phyloP scores from a whole-genome alignment of 2,888 invertebrate genomes.

The Caenorhabditis wallacei region DNA sequence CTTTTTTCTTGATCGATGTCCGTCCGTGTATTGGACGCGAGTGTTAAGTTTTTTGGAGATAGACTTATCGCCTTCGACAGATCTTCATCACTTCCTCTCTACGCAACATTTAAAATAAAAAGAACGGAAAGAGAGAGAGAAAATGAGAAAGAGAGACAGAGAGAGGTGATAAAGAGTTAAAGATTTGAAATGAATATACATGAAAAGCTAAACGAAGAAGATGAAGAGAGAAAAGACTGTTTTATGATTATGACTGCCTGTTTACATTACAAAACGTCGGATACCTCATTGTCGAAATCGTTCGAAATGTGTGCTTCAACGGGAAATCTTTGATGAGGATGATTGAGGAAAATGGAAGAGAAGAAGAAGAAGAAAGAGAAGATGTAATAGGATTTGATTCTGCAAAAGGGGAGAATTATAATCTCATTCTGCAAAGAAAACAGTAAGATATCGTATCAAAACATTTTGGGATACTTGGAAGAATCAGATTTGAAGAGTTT shows the following conservation, averaged over 20 bases:
- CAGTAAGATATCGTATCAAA: slow-evolving; percentile 12
- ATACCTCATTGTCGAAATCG: slow-evolving; percentile 50
- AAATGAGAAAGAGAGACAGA: background rate
- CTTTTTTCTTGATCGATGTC: slow-evolving; percentile 17
- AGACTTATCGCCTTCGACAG: slow-evolving; percentile 28
- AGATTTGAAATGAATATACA: slow-evolving; percentile 4
- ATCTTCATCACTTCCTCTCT: slow-evolving; percentile 24
- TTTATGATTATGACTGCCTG: slow-evolving; percentile 60
- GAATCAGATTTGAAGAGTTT: too few species aligned
- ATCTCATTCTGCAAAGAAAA: slow-evolving; percentile 10
- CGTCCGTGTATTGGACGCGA: slow-evolving; percentile 47
- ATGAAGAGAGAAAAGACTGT: slow-evolving; percentile 1
- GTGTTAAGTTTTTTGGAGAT: slow-evolving; percentile 54
- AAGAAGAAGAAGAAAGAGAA: background rate
- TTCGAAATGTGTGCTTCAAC: slow-evolving; percentile 22
- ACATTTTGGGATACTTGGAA: background rate
- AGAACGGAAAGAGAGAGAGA: slow-evolving; percentile 4
- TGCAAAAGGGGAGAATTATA: slow-evolving; percentile 2
- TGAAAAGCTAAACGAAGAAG: slow-evolving; percentile 1
- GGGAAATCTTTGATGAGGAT: slow-evolving; percentile 20
- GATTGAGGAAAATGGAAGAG: slow-evolving; percentile 1
- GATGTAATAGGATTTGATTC: slow-evolving; percentile 38
- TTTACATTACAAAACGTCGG: slow-evolving; percentile 51
- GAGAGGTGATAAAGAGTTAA: slow-evolving; percentile 6
- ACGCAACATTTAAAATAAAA: slow-evolving; percentile 33